A percentile compares a stretch with the other conserved stretches of the same genome.
Evolutionary conservation across 2,113 vertebrate species (phyloP).

Genomic region (Pygoscelis adeliae): DNA sequence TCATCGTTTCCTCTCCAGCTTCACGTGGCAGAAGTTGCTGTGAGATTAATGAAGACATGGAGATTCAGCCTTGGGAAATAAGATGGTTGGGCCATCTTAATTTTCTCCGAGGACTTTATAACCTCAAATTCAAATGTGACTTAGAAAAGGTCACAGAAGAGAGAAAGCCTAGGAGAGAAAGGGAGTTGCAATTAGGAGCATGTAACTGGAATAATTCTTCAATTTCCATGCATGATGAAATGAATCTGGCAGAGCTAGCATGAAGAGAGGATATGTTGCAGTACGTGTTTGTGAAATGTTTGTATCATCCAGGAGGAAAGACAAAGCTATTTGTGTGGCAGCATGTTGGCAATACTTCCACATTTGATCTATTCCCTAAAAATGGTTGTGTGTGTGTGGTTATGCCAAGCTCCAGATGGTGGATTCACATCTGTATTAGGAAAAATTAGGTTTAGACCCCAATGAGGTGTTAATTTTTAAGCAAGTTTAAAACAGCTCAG

Average conservation of each 20-base stretch:
- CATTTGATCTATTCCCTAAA: not conserved
- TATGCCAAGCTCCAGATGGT: not conserved
- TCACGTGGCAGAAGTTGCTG: not conserved
- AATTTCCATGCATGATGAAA: constrained; percentile 56
- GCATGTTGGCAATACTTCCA: not conserved
- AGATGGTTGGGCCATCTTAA: not conserved
- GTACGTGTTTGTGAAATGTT: not conserved
- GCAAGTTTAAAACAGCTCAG: not conserved
- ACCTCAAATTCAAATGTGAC: not conserved
- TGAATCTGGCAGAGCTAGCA: not conserved
- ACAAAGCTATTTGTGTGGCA: not conserved
- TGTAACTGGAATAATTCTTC: constrained; percentile 48
- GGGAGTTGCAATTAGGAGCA: constrained; percentile 28
- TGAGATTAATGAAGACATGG: not conserved
- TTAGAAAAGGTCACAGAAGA: constrained; percentile 21
- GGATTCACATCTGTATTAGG: not conserved
- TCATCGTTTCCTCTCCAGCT: not conserved
- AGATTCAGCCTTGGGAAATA: not conserved
- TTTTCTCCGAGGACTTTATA: constrained; percentile 1
- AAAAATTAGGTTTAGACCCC: not conserved
- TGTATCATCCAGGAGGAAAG: not conserved
- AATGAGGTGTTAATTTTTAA: not conserved
- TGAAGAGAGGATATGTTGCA: not conserved
- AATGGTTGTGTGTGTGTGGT: not conserved
- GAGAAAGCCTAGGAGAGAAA: not conserved